Percentiles rank a stretch among this genome's conserved stretches.
Conservation (phyloP, 53 echinoderm and acorn worm genomes). For the Hippasteria phrygiana region DNA sequence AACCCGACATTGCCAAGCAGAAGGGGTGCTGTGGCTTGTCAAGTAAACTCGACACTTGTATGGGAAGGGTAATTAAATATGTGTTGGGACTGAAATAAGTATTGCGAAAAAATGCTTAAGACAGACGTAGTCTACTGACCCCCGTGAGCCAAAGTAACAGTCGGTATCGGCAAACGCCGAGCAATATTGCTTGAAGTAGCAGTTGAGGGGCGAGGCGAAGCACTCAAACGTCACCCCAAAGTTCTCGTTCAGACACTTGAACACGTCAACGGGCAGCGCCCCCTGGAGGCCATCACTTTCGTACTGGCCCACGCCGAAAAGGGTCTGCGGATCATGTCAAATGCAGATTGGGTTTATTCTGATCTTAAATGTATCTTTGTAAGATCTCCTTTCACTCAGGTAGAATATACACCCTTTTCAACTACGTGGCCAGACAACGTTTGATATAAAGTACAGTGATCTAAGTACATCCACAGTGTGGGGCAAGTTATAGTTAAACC, state of each 20-base stretch:
- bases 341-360: not conserved
- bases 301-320: constrained; percentile 86
- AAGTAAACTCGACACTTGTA: too few relatives aligned
- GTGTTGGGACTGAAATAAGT: not conserved
- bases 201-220: constrained; percentile 98
- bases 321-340: constrained; percentile 69
- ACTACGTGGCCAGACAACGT: not conserved
- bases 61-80: too few relatives aligned
- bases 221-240: constrained; percentile 99
- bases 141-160: constrained; percentile 98
- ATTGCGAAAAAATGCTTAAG: not conserved
- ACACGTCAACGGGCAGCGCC: constrained; percentile 83
- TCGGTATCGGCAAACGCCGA: constrained; percentile 95
- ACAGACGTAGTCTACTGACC: constrained; percentile 69
- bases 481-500: too few relatives aligned
- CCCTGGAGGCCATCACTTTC: constrained; percentile 92
- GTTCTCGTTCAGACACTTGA: constrained; percentile 84
- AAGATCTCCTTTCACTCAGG: too few relatives aligned
- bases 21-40: too few relatives aligned
- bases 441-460: too few relatives aligned
- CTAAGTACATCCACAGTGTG: too few relatives aligned
- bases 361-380: not conserved
- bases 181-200: constrained; percentile 98
- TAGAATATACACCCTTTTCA: too few relatives aligned
- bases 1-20: too few relatives aligned